Evolutionary conservation across 2,888 invertebrate species (phyloP).

Genomic region (Pherbina coryleti): DNA sequence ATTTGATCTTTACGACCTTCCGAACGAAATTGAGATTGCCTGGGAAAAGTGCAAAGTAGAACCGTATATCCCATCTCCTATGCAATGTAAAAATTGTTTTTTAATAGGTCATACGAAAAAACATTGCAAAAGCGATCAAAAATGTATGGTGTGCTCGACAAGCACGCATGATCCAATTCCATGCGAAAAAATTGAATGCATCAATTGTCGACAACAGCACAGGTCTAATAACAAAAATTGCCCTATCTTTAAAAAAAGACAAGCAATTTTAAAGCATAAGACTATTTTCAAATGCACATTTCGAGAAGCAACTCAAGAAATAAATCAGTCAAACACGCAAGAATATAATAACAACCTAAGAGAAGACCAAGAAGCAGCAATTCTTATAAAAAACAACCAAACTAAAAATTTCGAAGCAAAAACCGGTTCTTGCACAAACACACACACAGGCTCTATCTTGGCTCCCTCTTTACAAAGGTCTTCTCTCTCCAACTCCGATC

Average conservation of each 20-base stretch:
- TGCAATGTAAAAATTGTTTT: conserved; percentile 26
- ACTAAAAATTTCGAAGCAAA: too few species aligned
- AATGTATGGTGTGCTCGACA: neutral
- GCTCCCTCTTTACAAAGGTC: too few species aligned
- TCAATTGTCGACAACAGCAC: neutral
- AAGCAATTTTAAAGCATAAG: conserved; percentile 1
- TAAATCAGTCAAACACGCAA: too few species aligned
- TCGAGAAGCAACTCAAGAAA: neutral
- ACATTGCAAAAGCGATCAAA: neutral
- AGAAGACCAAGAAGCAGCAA: too few species aligned
- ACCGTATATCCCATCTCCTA: conserved; percentile 8
- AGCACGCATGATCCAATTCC: neutral
- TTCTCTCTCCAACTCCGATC: too few species aligned
- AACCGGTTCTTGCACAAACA: too few species aligned
- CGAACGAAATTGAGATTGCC: neutral
- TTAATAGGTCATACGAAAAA: conserved; percentile 11
- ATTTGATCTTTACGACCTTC: too few species aligned
- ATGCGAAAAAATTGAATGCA: neutral
- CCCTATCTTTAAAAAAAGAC: neutral
- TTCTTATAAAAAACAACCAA: too few species aligned
- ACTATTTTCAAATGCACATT: neutral
- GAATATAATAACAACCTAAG: too few species aligned
- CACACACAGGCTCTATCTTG: too few species aligned
- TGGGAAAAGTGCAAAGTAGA: neutral
- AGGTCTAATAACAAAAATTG: neutral